These are phyloP conservation scores for Drosophila punjabiensis DNA, from an alignment of 1,140 invertebrate species.

Conservation along the genomic window DNA sequence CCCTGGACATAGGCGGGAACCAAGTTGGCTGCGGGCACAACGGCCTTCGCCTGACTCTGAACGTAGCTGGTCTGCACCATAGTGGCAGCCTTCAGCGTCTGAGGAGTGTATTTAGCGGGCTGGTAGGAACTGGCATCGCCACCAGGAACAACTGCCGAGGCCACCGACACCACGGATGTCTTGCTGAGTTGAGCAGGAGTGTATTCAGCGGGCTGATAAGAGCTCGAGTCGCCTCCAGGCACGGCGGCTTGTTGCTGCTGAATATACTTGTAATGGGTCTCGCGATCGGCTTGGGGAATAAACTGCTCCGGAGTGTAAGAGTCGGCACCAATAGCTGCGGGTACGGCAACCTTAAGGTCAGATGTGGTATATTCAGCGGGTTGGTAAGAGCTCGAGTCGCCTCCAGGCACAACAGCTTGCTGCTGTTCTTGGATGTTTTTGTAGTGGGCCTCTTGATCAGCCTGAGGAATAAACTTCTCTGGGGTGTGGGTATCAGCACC, in stretches of 20 bases:
- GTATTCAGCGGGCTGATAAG: constrained; percentile 25
- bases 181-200: neutral
- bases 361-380: constrained; percentile 25
- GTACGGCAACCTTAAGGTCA: constrained; percentile 19
- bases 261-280: constrained; percentile 46
- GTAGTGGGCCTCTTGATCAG: constrained; percentile 42
- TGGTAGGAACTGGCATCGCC: constrained; percentile 30
- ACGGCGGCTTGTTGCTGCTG: constrained; percentile 30
- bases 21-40: neutral
- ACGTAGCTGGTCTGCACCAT: constrained; percentile 16
- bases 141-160: constrained; percentile 4
- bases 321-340: constrained; percentile 43
- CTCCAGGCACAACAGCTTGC: constrained; percentile 1
- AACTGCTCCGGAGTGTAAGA: constrained; percentile 50
- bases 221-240: constrained; percentile 25
- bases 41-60: constrained; percentile 8
- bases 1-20: constrained; percentile 49
- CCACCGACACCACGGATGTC: constrained; percentile 5
- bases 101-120: constrained; percentile 18
- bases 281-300: constrained; percentile 41
- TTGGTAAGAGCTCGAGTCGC: constrained; percentile 17
- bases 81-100: neutral
- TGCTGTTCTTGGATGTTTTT: constrained; percentile 36
- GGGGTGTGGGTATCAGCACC: constrained; percentile 53
- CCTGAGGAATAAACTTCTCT: constrained; percentile 51